phyloP scores from a whole-genome alignment of 2,113 vertebrate genomes.

The Ceyx melanurus region DNA sequence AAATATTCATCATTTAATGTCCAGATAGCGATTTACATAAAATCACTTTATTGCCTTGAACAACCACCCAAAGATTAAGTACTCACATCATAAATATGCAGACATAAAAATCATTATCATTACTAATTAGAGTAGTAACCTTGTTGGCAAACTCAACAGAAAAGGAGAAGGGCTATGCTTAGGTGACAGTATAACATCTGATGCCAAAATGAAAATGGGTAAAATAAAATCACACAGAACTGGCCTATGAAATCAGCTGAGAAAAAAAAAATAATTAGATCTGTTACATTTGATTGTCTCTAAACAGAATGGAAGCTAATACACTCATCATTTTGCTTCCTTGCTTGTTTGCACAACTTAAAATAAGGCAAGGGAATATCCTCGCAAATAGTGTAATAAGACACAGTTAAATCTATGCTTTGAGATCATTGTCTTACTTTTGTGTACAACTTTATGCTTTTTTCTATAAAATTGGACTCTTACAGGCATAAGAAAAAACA shows the following conservation, averaged over 20 bases:
- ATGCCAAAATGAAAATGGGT: background rate
- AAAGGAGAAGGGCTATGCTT: background rate
- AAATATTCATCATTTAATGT: background rate
- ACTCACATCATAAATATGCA: background rate
- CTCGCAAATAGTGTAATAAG: background rate
- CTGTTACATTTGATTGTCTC: background rate
- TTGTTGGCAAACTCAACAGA: conserved; percentile 10
- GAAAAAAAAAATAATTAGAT: background rate
- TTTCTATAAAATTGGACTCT: background rate
- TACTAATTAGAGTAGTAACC: conserved; percentile 1
- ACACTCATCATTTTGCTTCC: background rate
- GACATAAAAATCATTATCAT: background rate
- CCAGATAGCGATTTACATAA: background rate
- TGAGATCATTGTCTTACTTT: background rate
- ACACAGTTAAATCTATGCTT: background rate
- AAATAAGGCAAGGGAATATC: background rate
- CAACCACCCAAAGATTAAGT: background rate
- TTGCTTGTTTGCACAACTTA: background rate
- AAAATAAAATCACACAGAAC: background rate
- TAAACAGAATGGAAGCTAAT: background rate
- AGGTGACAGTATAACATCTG: background rate
- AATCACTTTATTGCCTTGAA: conserved; percentile 11
- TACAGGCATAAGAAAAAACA: background rate
- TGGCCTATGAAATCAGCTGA: background rate
- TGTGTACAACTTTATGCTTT: background rate